A percentile compares a stretch with the other conserved stretches of the same genome.
These are phyloP conservation scores for Penaeus monodon DNA, from an alignment of 2,888 invertebrate genomes.

Conservation along the genomic window DNA sequence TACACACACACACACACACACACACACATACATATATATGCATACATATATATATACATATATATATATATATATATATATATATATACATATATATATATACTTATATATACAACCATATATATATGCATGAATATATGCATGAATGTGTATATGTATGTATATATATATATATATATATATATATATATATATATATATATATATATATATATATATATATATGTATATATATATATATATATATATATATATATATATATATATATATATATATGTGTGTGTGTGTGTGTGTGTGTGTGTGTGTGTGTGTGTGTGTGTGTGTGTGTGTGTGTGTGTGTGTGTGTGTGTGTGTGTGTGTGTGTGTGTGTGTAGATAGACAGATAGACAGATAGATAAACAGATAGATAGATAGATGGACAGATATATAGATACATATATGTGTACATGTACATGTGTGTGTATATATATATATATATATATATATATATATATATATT, in stretches of 20 bases:
- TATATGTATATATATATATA: background rate
- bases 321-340: background rate
- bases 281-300: background rate
- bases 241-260: slow-evolving; percentile 21
- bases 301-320: slow-evolving; percentile 18
- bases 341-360: no score
- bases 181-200: slow-evolving; percentile 4
- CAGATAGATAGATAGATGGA: no score
- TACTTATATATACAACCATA: no score
- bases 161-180: background rate
- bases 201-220: slow-evolving; percentile 10
- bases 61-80: slow-evolving; percentile 18
- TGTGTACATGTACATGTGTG: no score
- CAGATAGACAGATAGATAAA: no score
- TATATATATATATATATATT: no score
- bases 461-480: no score
- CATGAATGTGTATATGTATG: background rate
- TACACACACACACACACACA: no score
- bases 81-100: slow-evolving; percentile 21
- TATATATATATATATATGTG: slow-evolving; percentile 9
- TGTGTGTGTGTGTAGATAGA: no score
- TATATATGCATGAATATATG: slow-evolving; percentile 3
- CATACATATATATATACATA: no score
- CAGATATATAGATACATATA: no score
- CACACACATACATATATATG: no score